Conservation (phyloP, 1,140 invertebrate species). For the Zaprionus davidi region DNA sequence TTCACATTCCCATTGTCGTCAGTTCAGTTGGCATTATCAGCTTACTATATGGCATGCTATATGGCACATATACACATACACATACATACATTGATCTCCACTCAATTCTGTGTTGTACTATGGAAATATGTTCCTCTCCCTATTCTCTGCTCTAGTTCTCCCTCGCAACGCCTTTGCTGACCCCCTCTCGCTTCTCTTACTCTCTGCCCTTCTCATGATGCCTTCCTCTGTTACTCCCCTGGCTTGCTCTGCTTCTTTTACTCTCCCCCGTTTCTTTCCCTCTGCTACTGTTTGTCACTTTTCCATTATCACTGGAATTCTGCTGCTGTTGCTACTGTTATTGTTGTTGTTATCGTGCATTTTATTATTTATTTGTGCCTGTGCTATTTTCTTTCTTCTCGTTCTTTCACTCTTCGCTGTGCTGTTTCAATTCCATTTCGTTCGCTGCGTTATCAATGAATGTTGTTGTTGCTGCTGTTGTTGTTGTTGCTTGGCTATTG, state of each 20-base stretch:
- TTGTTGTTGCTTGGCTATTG: conserved; percentile 28
- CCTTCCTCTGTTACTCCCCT: conserved; percentile 10
- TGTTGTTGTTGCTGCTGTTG: conserved; percentile 23
- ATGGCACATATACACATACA: background rate
- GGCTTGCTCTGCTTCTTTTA: background rate
- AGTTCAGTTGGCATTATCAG: conserved; percentile 36
- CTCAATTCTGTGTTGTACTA: background rate
- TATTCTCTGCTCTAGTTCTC: conserved; percentile 26
- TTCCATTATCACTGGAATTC: conserved; percentile 48
- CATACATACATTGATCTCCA: background rate
- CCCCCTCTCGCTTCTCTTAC: no score
- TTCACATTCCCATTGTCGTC: background rate
- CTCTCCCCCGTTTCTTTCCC: conserved; percentile 1
- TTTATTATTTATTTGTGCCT: conserved; percentile 21
- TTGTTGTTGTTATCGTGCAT: conserved; percentile 21
- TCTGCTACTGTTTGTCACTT: conserved; percentile 14
- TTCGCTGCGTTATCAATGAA: conserved; percentile 72
- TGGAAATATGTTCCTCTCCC: background rate
- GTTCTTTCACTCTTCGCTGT: conserved; percentile 55
- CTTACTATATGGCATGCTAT: conserved; percentile 22
- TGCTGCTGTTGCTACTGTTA: conserved; percentile 9
- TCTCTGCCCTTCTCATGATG: background rate
- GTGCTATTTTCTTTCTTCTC: conserved; percentile 38
- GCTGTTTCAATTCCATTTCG: conserved; percentile 73
- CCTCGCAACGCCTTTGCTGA: no score